These are phyloP conservation scores for Trachelipus rathkii DNA, from an alignment of 1,140 invertebrate species.

Conservation along the genomic window DNA sequence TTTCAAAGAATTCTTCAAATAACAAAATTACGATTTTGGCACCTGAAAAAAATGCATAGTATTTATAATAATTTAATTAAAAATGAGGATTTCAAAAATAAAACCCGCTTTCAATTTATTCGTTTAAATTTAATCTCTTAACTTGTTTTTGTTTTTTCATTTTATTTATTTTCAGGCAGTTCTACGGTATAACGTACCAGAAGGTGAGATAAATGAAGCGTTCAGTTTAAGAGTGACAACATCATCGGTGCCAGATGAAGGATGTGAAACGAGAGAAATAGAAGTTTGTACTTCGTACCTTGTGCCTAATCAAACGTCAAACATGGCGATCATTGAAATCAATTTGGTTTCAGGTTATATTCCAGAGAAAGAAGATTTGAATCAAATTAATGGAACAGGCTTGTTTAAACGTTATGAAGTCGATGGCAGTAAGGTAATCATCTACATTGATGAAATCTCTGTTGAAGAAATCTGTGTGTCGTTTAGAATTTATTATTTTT, in stretches of 20 bases:
- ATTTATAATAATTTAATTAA: too few species aligned
- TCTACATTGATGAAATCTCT: slow-evolving; percentile 54
- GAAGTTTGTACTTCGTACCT: slow-evolving; percentile 38
- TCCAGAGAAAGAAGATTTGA: slow-evolving; percentile 34
- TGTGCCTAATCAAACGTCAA: slow-evolving; percentile 35
- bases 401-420: slow-evolving; percentile 51
- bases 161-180: slow-evolving; percentile 30
- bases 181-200: slow-evolving; percentile 36
- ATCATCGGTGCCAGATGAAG: slow-evolving; percentile 22
- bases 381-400: slow-evolving; percentile 32
- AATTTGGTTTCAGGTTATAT: slow-evolving; percentile 44
- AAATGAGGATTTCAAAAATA: too few species aligned
- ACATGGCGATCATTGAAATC: slow-evolving; percentile 46
- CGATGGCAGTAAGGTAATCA: slow-evolving; percentile 50
- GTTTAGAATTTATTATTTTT: slow-evolving; percentile 52
- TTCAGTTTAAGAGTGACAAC: slow-evolving; percentile 30
- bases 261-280: slow-evolving; percentile 31
- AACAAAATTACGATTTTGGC: too few species aligned
- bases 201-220: slow-evolving; percentile 31
- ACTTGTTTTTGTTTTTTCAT: background rate
- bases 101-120: too few species aligned
- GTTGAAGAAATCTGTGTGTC: slow-evolving; percentile 51
- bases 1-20: too few species aligned
- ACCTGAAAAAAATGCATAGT: too few species aligned
- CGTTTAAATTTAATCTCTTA: too few species aligned